Evolutionary conservation across 2,888 invertebrate species (phyloP).

Genomic region (Xylocampa areola): DNA sequence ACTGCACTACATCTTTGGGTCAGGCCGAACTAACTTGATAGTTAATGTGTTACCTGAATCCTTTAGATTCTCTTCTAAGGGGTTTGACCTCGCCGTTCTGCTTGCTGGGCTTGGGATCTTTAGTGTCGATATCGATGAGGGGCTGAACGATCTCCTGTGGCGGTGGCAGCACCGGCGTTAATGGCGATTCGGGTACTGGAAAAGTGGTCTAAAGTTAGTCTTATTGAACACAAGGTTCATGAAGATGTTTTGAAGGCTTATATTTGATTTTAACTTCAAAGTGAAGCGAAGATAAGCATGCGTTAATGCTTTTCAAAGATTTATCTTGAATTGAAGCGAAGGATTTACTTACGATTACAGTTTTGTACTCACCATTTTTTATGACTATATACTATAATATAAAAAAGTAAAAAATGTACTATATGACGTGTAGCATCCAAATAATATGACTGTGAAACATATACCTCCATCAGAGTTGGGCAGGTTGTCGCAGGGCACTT

Average conservation of each 20-base stretch:
- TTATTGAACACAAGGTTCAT: too few species aligned
- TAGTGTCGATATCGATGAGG: conserved; percentile 58
- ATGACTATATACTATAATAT: background rate
- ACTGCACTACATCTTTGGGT: too few species aligned
- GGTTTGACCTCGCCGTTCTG: conserved; percentile 78
- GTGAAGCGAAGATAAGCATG: background rate
- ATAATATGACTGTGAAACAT: too few species aligned
- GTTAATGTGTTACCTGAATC: conserved; percentile 78
- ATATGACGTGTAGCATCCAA: background rate
- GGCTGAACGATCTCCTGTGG: conserved; percentile 38
- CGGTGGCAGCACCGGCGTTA: conserved; percentile 27
- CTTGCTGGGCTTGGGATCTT: conserved; percentile 52
- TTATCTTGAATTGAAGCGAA: background rate
- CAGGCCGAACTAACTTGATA: too few species aligned
- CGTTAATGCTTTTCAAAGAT: background rate
- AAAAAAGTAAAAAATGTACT: background rate
- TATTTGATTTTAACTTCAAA: too few species aligned
- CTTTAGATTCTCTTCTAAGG: conserved; percentile 82
- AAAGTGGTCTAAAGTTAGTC: background rate
- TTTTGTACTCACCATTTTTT: background rate
- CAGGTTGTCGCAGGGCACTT: conserved; percentile 71
- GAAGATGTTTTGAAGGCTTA: too few species aligned
- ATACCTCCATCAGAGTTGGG: conserved; percentile 52
- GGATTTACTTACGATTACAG: conserved; percentile 5
- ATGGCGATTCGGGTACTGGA: conserved; percentile 54